Evolutionary conservation across 2,113 vertebrate genomes (phyloP).

Genomic region (Bettongia penicillata): DNA sequence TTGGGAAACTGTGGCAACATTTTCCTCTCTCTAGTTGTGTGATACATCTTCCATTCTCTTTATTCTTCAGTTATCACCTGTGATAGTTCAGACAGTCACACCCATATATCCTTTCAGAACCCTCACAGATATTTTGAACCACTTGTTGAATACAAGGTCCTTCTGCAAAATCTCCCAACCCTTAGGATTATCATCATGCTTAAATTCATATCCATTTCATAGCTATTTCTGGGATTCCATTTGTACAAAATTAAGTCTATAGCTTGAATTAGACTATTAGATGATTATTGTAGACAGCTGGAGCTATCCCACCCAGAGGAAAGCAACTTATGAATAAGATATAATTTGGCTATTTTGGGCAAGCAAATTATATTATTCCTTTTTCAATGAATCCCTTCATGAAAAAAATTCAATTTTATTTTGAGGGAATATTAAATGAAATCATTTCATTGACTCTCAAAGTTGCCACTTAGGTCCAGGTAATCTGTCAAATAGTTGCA

Average conservation of each 20-base stretch:
- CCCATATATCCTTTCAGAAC: not conserved
- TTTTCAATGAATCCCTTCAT: not conserved
- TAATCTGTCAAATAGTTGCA: not conserved
- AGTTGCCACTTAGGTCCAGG: not conserved
- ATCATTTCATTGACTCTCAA: not conserved
- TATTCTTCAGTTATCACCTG: not conserved
- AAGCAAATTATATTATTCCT: not conserved
- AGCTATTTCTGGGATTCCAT: not conserved
- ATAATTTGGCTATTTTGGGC: not conserved
- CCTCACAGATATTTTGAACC: not conserved
- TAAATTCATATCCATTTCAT: not conserved
- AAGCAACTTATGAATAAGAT: not conserved
- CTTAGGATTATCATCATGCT: not conserved
- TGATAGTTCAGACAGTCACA: not conserved
- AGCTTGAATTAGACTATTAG: not conserved
- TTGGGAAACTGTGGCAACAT: not conserved
- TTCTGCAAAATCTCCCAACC: not conserved
- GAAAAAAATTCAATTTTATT: not conserved
- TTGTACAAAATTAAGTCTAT: not conserved
- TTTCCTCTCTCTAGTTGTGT: not conserved
- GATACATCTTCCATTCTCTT: not conserved
- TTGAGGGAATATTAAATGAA: not conserved
- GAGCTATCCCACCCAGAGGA: not conserved
- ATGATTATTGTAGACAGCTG: not conserved
- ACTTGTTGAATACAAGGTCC: not conserved